Evolutionary conservation across 2,797 vertebrate species (phyloP).

Genomic region (Pangasius sanitwongsei): DNA sequence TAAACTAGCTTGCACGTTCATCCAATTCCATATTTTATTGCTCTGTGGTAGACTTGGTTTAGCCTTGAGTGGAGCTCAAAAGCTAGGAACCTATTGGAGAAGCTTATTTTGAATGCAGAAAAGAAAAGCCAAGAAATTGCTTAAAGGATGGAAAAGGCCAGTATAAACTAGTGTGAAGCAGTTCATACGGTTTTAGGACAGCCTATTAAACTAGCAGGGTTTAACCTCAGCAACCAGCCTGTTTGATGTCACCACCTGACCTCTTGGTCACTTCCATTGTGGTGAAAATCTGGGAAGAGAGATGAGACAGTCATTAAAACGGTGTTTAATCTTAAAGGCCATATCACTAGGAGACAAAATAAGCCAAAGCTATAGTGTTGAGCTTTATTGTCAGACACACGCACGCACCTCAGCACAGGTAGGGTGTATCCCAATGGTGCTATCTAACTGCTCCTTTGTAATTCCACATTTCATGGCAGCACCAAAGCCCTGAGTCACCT

Average conservation of each 20-base stretch:
- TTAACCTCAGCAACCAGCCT: conserved; percentile 97
- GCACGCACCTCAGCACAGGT: conserved; percentile 90
- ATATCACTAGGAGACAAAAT: not conserved
- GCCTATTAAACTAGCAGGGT: conserved; percentile 82
- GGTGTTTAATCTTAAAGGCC: not conserved
- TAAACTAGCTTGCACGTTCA: not conserved
- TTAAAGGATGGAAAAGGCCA: conserved; percentile 10
- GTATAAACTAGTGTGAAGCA: conserved; percentile 33
- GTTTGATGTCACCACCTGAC: conserved; percentile 84
- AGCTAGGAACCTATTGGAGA: conserved; percentile 21
- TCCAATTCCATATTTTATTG: conserved; percentile 15
- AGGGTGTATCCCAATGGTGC: conserved; percentile 94
- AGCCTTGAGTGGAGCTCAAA: conserved; percentile 50
- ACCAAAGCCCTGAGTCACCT: conserved; percentile 94
- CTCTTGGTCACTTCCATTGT: conserved; percentile 89
- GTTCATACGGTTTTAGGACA: conserved; percentile 64
- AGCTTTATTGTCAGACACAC: not conserved
- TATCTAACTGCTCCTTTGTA: conserved; percentile 88
- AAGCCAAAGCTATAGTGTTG: not conserved
- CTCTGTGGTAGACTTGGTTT: conserved; percentile 51
- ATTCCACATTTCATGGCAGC: conserved; percentile 92
- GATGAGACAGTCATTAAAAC: not conserved
- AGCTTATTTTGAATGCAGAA: not conserved
- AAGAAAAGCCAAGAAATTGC: conserved; percentile 3
- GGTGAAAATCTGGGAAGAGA: conserved; percentile 84